Evolutionary conservation across 2,888 invertebrate genomes (phyloP), one percentile per base, ranked within the genome.

Genomic region (Tipula confusa): DNA sequence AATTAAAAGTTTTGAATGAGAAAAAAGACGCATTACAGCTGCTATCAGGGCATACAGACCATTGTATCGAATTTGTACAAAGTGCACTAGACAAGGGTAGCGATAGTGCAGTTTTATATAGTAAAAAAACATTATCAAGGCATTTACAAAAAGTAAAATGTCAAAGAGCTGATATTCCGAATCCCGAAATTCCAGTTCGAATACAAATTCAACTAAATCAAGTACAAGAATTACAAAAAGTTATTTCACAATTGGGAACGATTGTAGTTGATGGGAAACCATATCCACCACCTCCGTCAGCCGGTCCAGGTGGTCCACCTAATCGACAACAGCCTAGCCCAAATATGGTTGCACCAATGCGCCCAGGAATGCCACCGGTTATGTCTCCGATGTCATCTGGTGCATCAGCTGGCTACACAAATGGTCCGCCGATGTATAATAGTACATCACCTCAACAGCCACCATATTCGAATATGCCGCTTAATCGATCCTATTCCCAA

Each of bases 151-250:
- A 95, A 88, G 93, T 96, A 87, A 96, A 96, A 90, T 93, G 93
- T 87, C 93, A 95, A 85, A 92, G 96, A 86, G 96, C 96, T 1
- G 96, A 96, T 90, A 96, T 96, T 88, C 96, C 96, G 85, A 96
- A 96, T 91, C 96, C 96, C 18, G 96, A 96, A 90, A 95, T 96
- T 86, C 96, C 96, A 38, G 95, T 96, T 85, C 92, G 96, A 87
- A 95, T 96, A 88, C 93, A 94, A 88, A 91, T 96, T 84, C 93
- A 94, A 38, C 90, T 95, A 85, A 95, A 95, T 88, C 95, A 95
- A 91, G 93, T 96, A 86, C 93, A 94, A 83, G 96, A 96, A 88
- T 91, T 96, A 84, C 92, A 95, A 86, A 93, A 95, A 91, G 95
- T 95, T 85, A 92, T 96, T 86, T 93, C 94, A 82, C 93, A 93